Evolutionary conservation across 2,113 vertebrate genomes (phyloP).

Genomic region (Notothenia rossii): DNA sequence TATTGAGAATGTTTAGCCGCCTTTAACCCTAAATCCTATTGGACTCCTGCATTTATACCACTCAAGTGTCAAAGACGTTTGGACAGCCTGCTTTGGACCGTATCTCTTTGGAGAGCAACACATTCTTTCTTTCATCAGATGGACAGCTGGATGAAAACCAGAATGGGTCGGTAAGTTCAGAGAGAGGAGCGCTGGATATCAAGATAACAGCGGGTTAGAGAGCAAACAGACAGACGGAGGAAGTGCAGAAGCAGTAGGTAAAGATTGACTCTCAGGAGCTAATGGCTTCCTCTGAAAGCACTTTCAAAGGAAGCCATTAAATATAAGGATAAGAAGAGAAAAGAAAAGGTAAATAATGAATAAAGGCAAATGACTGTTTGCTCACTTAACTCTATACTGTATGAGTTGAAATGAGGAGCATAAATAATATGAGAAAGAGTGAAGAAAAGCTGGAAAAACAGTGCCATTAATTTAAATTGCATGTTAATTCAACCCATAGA

Average conservation of each 20-base stretch:
- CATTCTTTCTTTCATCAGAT: slow-evolving; percentile 13
- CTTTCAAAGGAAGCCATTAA: too few species aligned
- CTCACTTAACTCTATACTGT: neutral
- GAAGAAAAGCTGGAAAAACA: neutral
- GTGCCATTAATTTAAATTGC: slow-evolving; percentile 17
- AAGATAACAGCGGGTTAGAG: slow-evolving; percentile 16
- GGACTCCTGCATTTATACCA: neutral
- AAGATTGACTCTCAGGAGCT: slow-evolving; percentile 1
- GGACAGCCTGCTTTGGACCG: neutral
- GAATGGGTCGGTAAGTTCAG: slow-evolving; percentile 28
- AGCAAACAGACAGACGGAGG: slow-evolving; percentile 30
- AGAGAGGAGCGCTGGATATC: slow-evolving; percentile 2
- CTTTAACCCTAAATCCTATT: neutral
- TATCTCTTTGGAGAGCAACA: neutral
- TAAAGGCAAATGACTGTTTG: neutral
- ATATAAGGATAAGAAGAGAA: neutral
- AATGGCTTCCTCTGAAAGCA: neutral
- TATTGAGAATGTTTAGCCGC: too few species aligned
- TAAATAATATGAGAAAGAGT: neutral
- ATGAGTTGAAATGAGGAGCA: neutral
- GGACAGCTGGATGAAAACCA: slow-evolving; percentile 24
- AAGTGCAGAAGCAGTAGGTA: slow-evolving; percentile 3
- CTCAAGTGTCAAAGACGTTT: neutral
- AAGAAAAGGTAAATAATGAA: neutral
- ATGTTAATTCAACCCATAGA: neutral